phyloP scores from a whole-genome alignment of 2,113 vertebrate species.

The Spea bombifrons region DNA sequence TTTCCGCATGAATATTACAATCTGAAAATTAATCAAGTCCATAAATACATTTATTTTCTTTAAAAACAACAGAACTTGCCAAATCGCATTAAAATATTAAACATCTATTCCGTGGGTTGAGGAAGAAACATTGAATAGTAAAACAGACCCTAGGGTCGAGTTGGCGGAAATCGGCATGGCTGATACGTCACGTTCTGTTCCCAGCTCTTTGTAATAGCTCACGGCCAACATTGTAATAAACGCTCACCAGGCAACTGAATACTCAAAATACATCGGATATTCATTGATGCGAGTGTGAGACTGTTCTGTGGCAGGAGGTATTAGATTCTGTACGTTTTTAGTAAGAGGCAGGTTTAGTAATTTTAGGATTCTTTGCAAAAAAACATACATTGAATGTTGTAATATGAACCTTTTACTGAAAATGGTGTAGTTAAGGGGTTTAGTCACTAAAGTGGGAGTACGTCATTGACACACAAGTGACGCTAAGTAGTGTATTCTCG shows the following conservation, averaged over 20 bases:
- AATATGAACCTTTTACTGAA: no score
- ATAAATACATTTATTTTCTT: constrained; percentile 26
- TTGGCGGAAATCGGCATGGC: not conserved
- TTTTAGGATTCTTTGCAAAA: no score
- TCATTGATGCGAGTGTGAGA: not conserved
- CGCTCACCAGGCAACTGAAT: constrained; percentile 5
- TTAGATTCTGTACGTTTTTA: no score
- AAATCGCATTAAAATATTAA: constrained; percentile 32
- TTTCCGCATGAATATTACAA: not conserved
- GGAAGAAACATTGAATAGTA: not conserved
- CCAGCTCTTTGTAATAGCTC: not conserved
- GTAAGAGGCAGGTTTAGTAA: no score
- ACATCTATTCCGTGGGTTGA: constrained; percentile 14
- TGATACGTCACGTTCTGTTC: constrained; percentile 10
- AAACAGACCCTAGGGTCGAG: not conserved
- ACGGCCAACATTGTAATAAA: not conserved
- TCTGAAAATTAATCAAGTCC: constrained; percentile 5
- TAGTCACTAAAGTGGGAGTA: no score
- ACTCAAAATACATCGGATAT: not conserved
- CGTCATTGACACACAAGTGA: no score
- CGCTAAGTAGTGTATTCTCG: no score
- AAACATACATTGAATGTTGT: no score
- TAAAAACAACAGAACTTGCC: constrained; percentile 27
- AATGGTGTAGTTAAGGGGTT: no score
- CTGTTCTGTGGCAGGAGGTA: not conserved